phyloP scores from a whole-genome alignment of 2,888 invertebrate species.

The Drosophila dives region DNA sequence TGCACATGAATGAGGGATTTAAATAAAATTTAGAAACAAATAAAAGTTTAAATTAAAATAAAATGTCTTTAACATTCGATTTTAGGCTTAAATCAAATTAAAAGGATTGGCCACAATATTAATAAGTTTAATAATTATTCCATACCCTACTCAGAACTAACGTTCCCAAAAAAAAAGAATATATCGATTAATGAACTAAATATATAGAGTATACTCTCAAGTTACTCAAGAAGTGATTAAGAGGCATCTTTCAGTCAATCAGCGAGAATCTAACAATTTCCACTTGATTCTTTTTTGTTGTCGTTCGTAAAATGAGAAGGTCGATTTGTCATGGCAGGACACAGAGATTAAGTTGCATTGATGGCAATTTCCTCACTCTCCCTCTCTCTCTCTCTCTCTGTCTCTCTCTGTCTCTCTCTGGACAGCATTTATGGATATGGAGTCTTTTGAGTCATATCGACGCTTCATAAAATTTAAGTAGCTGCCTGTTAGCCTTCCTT shows the following conservation, averaged over 20 bases:
- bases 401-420: neutral
- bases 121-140: neutral
- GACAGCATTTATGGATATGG: conserved; percentile 56
- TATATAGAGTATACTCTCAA: neutral
- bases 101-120: neutral
- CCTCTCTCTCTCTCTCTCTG: neutral
- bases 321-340: conserved; percentile 73
- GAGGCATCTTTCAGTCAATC: conserved; percentile 15
- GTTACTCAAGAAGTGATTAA: neutral
- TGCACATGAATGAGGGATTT: neutral
- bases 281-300: conserved; percentile 29
- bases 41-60: neutral
- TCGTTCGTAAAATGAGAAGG: conserved; percentile 64
- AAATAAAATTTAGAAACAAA: neutral
- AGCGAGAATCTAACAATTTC: neutral
- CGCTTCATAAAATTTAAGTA: conserved; percentile 75
- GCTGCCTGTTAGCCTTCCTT: conserved; percentile 31
- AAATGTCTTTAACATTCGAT: neutral
- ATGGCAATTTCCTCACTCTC: conserved; percentile 41
- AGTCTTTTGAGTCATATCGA: conserved; percentile 57
- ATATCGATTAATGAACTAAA: neutral
- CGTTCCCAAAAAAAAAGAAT: neutral
- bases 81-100: neutral
- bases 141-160: neutral
- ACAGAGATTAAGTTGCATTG: conserved; percentile 71